Evolutionary conservation across 2,888 invertebrate species (phyloP).

Genomic region (Eupithecia subfuscata): DNA sequence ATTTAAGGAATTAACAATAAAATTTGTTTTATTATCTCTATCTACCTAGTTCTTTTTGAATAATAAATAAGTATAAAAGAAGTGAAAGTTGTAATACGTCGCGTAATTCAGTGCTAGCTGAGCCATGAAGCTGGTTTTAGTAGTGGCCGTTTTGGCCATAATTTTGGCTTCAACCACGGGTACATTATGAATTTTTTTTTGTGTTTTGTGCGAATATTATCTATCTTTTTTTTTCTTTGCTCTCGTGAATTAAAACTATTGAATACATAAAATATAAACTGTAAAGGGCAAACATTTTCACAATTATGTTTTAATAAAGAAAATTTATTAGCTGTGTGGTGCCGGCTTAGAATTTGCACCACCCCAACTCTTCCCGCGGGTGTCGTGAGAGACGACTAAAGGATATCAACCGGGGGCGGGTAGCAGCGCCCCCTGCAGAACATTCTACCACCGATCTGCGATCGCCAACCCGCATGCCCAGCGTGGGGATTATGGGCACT

Average conservation of each 20-base stretch:
- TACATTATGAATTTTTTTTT: neutral
- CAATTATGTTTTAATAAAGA: too few species aligned
- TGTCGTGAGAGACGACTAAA: too few species aligned
- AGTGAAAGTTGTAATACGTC: neutral
- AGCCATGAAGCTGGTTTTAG: slow-evolving; percentile 21
- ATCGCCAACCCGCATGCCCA: too few species aligned
- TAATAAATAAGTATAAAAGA: slow-evolving; percentile 18
- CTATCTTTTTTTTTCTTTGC: neutral
- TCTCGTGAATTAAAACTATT: neutral
- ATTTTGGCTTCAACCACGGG: neutral
- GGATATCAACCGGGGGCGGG: too few species aligned
- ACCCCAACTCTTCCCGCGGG: too few species aligned
- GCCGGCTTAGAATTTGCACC: too few species aligned
- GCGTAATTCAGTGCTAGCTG: neutral
- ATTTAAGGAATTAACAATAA: slow-evolving; percentile 3
- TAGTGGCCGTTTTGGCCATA: slow-evolving; percentile 20
- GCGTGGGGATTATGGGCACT: too few species aligned
- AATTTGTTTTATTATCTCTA: neutral
- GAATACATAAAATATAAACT: too few species aligned
- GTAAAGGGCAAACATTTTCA: neutral
- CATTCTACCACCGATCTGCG: too few species aligned
- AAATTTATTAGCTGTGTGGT: too few species aligned
- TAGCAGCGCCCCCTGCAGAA: too few species aligned
- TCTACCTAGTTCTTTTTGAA: slow-evolving; percentile 4
- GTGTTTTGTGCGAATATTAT: neutral